phyloP scores from a whole-genome alignment of 1,140 invertebrate species.

The Zaprionus ornatus region DNA sequence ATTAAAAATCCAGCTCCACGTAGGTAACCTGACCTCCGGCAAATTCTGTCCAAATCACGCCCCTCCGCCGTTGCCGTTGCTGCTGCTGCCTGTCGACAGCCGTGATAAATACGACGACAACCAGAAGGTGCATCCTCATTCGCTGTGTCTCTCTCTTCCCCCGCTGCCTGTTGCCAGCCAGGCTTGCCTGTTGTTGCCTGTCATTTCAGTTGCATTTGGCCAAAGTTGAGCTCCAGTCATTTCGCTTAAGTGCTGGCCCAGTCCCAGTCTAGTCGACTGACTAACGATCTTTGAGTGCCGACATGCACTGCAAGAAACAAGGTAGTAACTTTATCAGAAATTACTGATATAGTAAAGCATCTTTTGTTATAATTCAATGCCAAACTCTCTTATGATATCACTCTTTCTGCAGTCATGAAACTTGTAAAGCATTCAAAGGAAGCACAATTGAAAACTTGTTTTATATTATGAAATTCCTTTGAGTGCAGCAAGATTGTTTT shows the following conservation, averaged over 20 bases:
- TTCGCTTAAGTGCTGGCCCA: conserved; percentile 69
- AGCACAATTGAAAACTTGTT: not conserved
- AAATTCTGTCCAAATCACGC: conserved; percentile 49
- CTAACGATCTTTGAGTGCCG: conserved; percentile 25
- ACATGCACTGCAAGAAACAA: conserved; percentile 27
- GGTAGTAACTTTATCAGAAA: not conserved
- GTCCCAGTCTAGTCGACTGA: conserved; percentile 26
- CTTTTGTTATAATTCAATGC: not conserved
- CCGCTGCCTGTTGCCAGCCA: not conserved
- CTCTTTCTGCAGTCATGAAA: no score
- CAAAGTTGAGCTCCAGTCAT: conserved; percentile 74
- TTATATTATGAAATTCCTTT: not conserved
- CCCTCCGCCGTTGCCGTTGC: not conserved
- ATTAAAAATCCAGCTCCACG: conserved; percentile 43
- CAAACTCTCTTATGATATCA: no score
- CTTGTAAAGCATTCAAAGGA: not conserved
- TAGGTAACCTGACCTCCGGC: conserved; percentile 72
- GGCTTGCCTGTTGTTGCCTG: conserved; percentile 42
- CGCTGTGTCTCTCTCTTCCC: not conserved
- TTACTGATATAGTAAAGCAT: not conserved
- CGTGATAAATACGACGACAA: conserved; percentile 77
- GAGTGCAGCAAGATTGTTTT: conserved; percentile 28
- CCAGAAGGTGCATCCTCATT: conserved; percentile 34
- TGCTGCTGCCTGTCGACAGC: conserved; percentile 50
- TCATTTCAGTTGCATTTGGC: conserved; percentile 76